Conservation (phyloP, 2,113 vertebrate genomes). For the Pimephales promelas region DNA sequence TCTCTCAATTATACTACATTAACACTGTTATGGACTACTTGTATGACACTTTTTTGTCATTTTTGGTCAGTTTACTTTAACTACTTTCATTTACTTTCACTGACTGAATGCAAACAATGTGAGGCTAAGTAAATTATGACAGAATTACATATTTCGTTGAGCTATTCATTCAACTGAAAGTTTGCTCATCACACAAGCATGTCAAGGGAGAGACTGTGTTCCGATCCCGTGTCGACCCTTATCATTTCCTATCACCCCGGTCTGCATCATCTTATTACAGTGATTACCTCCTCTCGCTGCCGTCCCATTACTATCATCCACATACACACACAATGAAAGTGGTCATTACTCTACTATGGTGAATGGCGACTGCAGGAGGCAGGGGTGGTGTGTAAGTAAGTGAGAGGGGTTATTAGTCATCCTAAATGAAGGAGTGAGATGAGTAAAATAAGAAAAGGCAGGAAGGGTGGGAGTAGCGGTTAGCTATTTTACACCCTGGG, state of each 20-base stretch:
- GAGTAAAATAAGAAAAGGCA: slow-evolving; percentile 5
- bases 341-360: slow-evolving; percentile 23
- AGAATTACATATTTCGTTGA: neutral
- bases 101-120: neutral
- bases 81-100: neutral
- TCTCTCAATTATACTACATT: neutral
- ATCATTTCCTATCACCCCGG: slow-evolving; percentile 28
- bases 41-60: neutral
- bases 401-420: slow-evolving; percentile 26
- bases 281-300: slow-evolving; percentile 38
- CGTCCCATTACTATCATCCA: slow-evolving; percentile 37
- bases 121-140: neutral
- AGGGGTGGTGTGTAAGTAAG: neutral
- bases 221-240: neutral
- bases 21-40: neutral
- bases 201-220: slow-evolving; percentile 6
- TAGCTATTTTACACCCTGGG: neutral
- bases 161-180: neutral
- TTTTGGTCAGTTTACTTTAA: neutral
- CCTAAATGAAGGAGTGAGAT: slow-evolving; percentile 2
- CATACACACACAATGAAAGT: slow-evolving; percentile 10
- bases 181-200: slow-evolving; percentile 25
- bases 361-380: slow-evolving; percentile 21
- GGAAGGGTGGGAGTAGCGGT: neutral
- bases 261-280: slow-evolving; percentile 43